Evolutionary conservation across 2,113 vertebrate species (phyloP).

Genomic region (Clarias gariepinus): DNA sequence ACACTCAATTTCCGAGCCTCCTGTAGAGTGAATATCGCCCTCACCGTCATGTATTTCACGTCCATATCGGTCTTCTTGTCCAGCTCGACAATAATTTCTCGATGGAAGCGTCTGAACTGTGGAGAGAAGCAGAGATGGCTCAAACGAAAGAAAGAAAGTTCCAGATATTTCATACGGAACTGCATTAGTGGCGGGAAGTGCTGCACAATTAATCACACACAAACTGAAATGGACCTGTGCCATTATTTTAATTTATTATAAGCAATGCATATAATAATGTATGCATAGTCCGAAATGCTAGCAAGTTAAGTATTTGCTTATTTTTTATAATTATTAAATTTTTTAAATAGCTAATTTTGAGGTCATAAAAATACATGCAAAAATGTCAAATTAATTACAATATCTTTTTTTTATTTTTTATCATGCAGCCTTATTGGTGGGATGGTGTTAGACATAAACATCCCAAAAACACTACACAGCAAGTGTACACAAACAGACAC

Average conservation of each 20-base stretch:
- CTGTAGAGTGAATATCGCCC: constrained; percentile 58
- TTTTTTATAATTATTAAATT: too few relatives aligned
- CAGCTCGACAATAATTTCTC: constrained; percentile 90
- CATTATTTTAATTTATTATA: too few relatives aligned
- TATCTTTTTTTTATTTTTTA: too few relatives aligned
- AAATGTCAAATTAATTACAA: too few relatives aligned
- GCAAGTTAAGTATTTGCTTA: too few relatives aligned
- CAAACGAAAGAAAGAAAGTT: background rate
- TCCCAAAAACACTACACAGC: background rate
- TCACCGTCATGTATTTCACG: constrained; percentile 97
- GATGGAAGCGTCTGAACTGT: constrained; percentile 94
- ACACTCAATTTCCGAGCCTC: background rate
- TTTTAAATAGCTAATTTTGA: too few relatives aligned
- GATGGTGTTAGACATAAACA: background rate
- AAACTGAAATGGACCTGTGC: too few relatives aligned
- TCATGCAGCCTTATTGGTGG: too few relatives aligned
- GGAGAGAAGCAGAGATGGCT: constrained; percentile 32
- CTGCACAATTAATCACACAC: too few relatives aligned
- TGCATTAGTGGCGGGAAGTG: background rate
- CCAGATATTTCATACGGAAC: background rate
- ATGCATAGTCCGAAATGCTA: too few relatives aligned
- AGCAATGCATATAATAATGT: too few relatives aligned
- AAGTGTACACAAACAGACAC: background rate
- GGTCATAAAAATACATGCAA: too few relatives aligned
- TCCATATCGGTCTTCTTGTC: constrained; percentile 96